Base-by-base conservation (phyloP, 1,140 invertebrate genomes). In the Papilio polytes region DNA sequence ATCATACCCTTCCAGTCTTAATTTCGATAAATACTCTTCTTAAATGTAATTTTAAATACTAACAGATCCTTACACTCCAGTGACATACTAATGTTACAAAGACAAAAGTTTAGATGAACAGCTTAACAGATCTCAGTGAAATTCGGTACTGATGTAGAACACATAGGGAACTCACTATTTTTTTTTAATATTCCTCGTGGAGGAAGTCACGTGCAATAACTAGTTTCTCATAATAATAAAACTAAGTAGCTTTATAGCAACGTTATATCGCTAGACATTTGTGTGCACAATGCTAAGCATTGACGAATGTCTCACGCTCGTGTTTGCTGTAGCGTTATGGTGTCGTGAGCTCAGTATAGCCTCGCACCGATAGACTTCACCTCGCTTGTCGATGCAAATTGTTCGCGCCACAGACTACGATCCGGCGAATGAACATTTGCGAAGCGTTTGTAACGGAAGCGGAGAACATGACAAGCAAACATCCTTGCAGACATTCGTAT, bases 291-390 rank as follows among this genome's bases (percentile, higher is more conserved):
- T 36, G 84, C 46, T 89, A 84, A 86, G 59, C 48, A 81, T 70
- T 80, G 84, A 82, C 80, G 82, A 89, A 83, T 87, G 84, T 90
- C 88, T 90, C 90, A 89, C 86, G 84, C 87, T 85, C 73, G 59
- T 91, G 84, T 92, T 91, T 92, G 88, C 80, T 91, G 79, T 86
- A 81, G 80, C 86, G 80, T 81, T 82, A 86, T 82, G 85, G 85
- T 85, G 85, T 86, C 77, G 86, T 86, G 85, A 90, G 90, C 89
- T 90, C 90, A 91, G 80, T 81, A 83, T 74, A 79, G 83, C 82
- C 78, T 79, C 73, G 82, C 82, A 87, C 81, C 85, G 84, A 87
- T 88, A 86, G 84, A 87, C 87, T 89, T 89, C 85, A 85, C 82
- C 81, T 83, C 79, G 80, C 53, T 76, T 81, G 83, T 78, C 88